Evolutionary conservation across 2,888 invertebrate genomes (phyloP).

Genomic region (Melinopterus prodromus): DNA sequence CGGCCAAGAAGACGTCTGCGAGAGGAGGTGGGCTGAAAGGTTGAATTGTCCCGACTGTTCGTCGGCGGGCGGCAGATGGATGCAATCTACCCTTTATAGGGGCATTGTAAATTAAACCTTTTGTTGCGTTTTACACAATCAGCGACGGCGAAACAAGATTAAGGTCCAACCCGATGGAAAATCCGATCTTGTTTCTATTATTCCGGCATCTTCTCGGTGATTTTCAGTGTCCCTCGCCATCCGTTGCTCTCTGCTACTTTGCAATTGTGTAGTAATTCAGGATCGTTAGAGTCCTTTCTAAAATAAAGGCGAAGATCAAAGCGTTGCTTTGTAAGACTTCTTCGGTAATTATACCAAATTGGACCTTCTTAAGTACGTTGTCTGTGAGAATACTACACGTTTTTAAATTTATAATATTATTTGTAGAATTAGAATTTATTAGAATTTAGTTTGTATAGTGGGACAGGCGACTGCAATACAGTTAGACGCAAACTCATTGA

Average conservation of each 20-base stretch:
- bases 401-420: too few relatives aligned
- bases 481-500: too few relatives aligned
- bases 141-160: constrained; percentile 24
- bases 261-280: neutral
- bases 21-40: constrained; percentile 5
- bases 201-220: constrained; percentile 6
- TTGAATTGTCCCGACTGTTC: neutral
- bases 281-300: neutral
- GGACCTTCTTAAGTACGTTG: too few relatives aligned
- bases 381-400: too few relatives aligned
- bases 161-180: constrained; percentile 17
- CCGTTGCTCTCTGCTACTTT: neutral
- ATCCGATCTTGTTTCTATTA: constrained; percentile 23
- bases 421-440: too few relatives aligned
- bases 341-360: too few relatives aligned
- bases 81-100: constrained; percentile 4
- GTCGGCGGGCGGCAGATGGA: neutral
- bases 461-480: too few relatives aligned
- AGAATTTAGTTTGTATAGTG: too few relatives aligned
- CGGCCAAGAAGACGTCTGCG: neutral
- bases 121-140: constrained; percentile 32
- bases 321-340: neutral
- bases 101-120: constrained; percentile 34
- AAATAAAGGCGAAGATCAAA: neutral
- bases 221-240: neutral